Evolutionary conservation across 2,113 vertebrate genomes (phyloP), one percentile per base, ranked within the genome.

Genomic region (Scalopus aquaticus): DNA sequence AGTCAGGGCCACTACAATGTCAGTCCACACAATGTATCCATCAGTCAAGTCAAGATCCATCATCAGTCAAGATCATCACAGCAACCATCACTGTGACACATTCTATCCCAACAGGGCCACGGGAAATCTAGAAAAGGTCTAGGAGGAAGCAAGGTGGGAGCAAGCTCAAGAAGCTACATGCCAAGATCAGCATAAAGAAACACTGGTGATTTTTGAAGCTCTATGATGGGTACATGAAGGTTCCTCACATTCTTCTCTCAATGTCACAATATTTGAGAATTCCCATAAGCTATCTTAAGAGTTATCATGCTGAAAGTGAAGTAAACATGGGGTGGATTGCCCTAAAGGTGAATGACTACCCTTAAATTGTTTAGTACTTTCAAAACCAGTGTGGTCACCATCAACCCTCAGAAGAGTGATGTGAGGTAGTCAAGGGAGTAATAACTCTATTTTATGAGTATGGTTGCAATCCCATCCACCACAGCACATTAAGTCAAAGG

Each of bases 341-440:
- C 58, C 54, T 28, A 83, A 70, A 92, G 19, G 2, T 19, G 79
- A 73, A 49, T 30, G 56, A 92, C 28, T 35, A 39, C 32, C 64
- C 46, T 93, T 73, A 58, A 58, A 93, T 60, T 87, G 32, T n/a
- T 87, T 44, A 70, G 10, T 30, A 64, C 32, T 87, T 93, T 76
- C n/a, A 10, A 93, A 81, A 77, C 69, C 35, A 44, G 0, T 28
- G 26, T 70, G 51, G 67, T 74, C 30, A 39, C 24, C 22, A 26
- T 51, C 58, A 70, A 1, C 80, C n/a, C 91, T 90, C 35, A 35
- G 24, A 62, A 35, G 4, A 87, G 69, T 70, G 76, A 10, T 22
- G 1, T 2, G 20, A 91, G 44, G 46, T 49, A n/a, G 49, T 69
- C 44, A 39, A 46, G 26, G 13, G 15, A 79, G 28, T 46, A 82